Base-by-base conservation (phyloP, 2,113 vertebrate species). In the Actinemys pallida region DNA sequence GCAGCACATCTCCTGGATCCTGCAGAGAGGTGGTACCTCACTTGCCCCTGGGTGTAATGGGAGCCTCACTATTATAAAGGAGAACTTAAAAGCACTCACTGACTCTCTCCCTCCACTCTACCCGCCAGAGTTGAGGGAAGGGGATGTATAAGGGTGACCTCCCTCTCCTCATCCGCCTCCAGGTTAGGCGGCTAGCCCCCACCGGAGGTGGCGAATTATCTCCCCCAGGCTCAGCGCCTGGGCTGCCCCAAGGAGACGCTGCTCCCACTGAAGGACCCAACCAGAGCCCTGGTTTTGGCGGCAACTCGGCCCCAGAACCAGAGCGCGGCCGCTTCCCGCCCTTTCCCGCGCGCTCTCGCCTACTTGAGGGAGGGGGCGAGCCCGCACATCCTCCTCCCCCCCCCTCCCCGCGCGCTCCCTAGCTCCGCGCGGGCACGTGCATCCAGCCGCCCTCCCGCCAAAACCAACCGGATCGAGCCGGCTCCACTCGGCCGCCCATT, bases 201-300 rank as follows among this genome's bases (percentile, higher is more conserved):
- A n/a, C 47, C 17, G 81, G 12, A 54, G 47, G 53, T 45, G 13
- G 56, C 3, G 11, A n/a, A 78, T 47, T 62, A 52, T 54, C 89
- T 76, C 65, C 53, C 79, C 57, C 5, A 5, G 7, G 59, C 7
- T 65, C 59, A 8, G 31, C 29, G 13, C 13, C 31, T 35, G 59
- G 31, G 13, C 13, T 35, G 14, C 31, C 59, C 59, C 31, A 52
- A 57, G 69, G 69, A 93, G 96, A 93, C 97, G 91, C 72, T 85
- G 5, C 94, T 47, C 95, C 95, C 92, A 95, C 94, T 94, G 57
- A 96, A 94, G 65, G 95, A 92, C 94, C 90, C 96, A 93, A 92
- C 90, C 90, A 72, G 92, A 92, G 90, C 83, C 97, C 96, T 86
- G 93, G 94, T 97, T 88, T 83, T 84, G 91, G 90, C 90, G 88